Evolutionary conservation across 2,888 invertebrate species (phyloP).

Genomic region (Diaprepes abbreviatus): DNA sequence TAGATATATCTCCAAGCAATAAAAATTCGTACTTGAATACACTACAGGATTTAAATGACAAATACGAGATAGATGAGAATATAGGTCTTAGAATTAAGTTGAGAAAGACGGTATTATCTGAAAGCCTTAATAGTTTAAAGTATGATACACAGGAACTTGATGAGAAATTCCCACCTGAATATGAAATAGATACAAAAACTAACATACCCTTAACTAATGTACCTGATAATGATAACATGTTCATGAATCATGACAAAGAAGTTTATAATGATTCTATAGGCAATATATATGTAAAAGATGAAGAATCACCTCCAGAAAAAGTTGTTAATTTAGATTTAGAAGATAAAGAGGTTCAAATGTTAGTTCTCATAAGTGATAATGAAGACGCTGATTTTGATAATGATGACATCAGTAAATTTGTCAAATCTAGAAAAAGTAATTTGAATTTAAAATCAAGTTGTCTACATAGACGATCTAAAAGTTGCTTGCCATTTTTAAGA

Average conservation of each 20-base stretch:
- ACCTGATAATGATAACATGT: background rate
- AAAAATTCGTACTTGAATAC: background rate
- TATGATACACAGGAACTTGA: slow-evolving; percentile 14
- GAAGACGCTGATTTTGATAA: background rate
- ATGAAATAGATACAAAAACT: background rate
- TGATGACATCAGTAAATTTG: background rate
- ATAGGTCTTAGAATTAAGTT: slow-evolving; percentile 6
- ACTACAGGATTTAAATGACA: slow-evolving; percentile 4
- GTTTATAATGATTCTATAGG: background rate
- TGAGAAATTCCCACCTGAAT: background rate
- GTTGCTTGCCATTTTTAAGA: too few relatives aligned
- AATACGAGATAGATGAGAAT: slow-evolving; percentile 2
- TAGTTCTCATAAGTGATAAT: background rate
- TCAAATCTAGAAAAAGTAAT: background rate
- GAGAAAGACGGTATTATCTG: background rate
- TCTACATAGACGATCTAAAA: background rate
- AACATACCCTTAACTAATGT: background rate
- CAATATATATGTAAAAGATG: background rate
- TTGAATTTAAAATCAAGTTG: background rate
- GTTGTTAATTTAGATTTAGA: slow-evolving; percentile 17
- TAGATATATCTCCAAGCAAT: background rate
- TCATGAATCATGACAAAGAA: background rate
- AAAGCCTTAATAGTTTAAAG: slow-evolving; percentile 9
- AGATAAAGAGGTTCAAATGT: slow-evolving; percentile 17
- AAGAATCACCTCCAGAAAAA: background rate